Base-by-base conservation (phyloP, 2,888 invertebrate species). In the Parelbella ahira region DNA sequence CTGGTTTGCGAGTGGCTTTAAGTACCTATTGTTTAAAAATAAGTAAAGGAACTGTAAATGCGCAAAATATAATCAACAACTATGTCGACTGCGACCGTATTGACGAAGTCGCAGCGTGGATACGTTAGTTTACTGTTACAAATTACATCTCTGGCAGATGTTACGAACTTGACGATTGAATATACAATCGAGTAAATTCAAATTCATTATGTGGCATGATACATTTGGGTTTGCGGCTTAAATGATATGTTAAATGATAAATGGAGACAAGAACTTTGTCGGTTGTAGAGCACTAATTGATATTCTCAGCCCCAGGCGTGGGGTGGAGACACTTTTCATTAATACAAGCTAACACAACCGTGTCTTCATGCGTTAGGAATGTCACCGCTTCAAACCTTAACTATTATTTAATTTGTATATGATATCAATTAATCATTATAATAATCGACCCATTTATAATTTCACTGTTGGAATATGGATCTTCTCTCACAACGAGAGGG, bases 151-250 rank as follows among this genome's bases (percentile, higher is more conserved):
- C 11, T 38, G 11, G 38, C 38, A 38, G 38, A 38, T 38, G 38
- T 38, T 38, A 38, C 30, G 12, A 30, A 38, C 24, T 24, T 38
- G 30, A 29, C 29, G 29, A 38, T 25, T 39, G 39, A 39, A 39
- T 30, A 32, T 32, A 32, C 32, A 25, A 25, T 25, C 19, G 24
- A 19, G 19, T 18, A 37, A 25, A 32, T 24, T 25, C 19, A 9
- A 25, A 39, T 39, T 32, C 23, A 38, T 29, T 30, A 30, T 6
- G 10, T 9, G 10, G 6, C 8, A 23, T 13, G 15, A 25, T 25
- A 27, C 19, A 20, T 28, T 20, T 29, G 13, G 7, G 21, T 28
- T 28, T 18, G 27, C 4, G 18, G 5, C 8, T 19, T 37, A 18
- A 37, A 19, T 37, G 7, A 37, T 19, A 27, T 18, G 19, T 37